phyloP scores from a whole-genome alignment of 2,888 invertebrate genomes.

The Oxyteleia sp. region DNA sequence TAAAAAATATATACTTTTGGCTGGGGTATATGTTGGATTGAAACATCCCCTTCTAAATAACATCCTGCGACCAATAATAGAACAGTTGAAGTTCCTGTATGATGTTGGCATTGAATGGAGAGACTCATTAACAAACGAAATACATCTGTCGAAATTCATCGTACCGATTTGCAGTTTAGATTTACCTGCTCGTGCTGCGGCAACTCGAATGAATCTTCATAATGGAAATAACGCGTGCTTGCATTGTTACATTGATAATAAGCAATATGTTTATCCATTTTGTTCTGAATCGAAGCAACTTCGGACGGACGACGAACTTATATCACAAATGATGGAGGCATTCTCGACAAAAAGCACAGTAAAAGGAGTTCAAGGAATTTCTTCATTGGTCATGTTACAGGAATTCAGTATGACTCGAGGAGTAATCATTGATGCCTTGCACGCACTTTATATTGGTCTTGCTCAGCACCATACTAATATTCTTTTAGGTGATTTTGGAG shows the following conservation, averaged over 20 bases:
- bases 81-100: constrained; percentile 4
- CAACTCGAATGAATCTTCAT: constrained; percentile 5
- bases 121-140: neutral
- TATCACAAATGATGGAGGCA: constrained; percentile 6
- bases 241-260: constrained; percentile 21
- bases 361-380: constrained; percentile 18
- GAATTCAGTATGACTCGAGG: constrained; percentile 10
- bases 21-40: constrained; percentile 50
- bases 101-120: constrained; percentile 33
- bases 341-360: too few relatives aligned
- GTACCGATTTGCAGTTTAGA: neutral
- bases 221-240: neutral
- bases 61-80: constrained; percentile 19
- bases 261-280: constrained; percentile 1
- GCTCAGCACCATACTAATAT: constrained; percentile 8
- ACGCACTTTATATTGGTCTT: constrained; percentile 31
- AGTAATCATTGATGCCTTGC: constrained; percentile 36
- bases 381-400: neutral
- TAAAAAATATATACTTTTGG: constrained; percentile 56
- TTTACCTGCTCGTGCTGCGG: constrained; percentile 17
- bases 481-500: neutral
- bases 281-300: neutral
- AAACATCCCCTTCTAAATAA: constrained; percentile 36
- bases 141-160: neutral
- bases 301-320: constrained; percentile 5